phyloP scores from a whole-genome alignment of 2,797 vertebrate species.

The Sebastes glaucus region DNA sequence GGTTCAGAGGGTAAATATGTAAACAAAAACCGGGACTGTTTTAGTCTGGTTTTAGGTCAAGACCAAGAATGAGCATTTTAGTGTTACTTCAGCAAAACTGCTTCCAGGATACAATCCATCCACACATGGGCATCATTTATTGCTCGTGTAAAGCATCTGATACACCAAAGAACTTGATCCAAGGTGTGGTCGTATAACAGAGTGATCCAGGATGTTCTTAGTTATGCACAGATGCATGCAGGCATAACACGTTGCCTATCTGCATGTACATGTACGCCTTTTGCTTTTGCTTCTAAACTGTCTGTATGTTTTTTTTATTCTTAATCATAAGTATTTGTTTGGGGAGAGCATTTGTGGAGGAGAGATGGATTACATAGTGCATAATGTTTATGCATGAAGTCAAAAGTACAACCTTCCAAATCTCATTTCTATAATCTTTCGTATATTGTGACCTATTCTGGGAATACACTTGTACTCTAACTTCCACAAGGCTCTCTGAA shows the following conservation, averaged over 20 bases:
- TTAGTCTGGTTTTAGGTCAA: background rate
- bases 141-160: background rate
- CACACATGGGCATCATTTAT: background rate
- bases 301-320: background rate
- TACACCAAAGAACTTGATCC: background rate
- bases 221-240: no score
- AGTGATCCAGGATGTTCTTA: background rate
- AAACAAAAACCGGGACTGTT: background rate
- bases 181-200: background rate
- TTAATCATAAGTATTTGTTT: background rate
- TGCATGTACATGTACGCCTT: background rate
- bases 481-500: slow-evolving; percentile 13
- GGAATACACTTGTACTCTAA: slow-evolving; percentile 4
- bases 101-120: background rate
- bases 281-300: background rate
- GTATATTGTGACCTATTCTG: slow-evolving; percentile 26
- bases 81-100: background rate
- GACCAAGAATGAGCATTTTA: background rate
- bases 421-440: slow-evolving; percentile 18
- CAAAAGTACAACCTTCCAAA: background rate
- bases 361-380: background rate
- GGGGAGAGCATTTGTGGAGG: background rate
- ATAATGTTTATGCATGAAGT: background rate
- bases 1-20: background rate
- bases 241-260: background rate